Conservation (phyloP, 2,888 invertebrate genomes). For the Altica lythri region DNA sequence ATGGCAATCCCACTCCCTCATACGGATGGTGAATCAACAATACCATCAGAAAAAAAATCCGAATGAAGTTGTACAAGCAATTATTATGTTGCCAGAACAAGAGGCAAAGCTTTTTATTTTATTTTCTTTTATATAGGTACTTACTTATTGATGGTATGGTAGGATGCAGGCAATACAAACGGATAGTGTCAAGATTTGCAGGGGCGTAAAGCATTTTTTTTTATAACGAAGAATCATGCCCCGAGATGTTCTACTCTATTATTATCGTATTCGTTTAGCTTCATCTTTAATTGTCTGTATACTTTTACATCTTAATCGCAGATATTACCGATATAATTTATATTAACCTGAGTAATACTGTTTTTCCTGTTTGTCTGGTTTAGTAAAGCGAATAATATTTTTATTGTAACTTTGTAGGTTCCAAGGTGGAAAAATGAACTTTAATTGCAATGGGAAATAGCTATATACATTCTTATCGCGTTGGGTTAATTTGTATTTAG, state of each 20-base stretch:
- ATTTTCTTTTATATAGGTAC: conserved; percentile 31
- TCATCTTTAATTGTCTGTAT: conserved; percentile 46
- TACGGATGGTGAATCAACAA: conserved; percentile 29
- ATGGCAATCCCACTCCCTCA: conserved; percentile 12
- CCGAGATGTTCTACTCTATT: conserved; percentile 45
- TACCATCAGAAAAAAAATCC: conserved; percentile 29
- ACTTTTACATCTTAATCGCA: conserved; percentile 45
- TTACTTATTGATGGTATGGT: no score
- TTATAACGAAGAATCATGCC: conserved; percentile 43
- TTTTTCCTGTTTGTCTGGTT: conserved; percentile 14
- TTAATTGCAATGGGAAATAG: no score
- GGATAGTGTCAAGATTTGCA: conserved; percentile 43
- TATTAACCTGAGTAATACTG: conserved; percentile 10
- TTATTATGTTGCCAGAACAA: conserved; percentile 40
- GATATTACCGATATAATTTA: conserved; percentile 31
- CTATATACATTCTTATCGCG: no score
- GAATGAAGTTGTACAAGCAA: conserved; percentile 37
- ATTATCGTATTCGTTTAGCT: conserved; percentile 50
- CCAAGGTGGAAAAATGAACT: no score
- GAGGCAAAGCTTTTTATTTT: conserved; percentile 33
- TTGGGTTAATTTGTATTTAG: no score
- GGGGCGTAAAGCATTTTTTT: conserved; percentile 46
- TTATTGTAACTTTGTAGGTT: not conserved
- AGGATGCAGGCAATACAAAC: conserved; percentile 27
- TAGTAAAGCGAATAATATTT: not conserved